Base-by-base conservation (phyloP, 2,797 vertebrate species). In the Paguma larvata region DNA sequence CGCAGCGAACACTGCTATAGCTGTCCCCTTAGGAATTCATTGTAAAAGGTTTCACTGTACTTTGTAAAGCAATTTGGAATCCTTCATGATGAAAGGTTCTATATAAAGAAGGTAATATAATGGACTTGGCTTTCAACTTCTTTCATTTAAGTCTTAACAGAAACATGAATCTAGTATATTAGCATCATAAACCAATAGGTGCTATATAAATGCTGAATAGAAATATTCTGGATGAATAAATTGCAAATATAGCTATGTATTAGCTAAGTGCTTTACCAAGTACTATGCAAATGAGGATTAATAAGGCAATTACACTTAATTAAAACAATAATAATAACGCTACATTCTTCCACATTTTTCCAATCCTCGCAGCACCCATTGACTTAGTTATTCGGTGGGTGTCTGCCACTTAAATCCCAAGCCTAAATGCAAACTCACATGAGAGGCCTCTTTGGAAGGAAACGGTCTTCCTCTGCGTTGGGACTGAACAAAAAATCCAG, bases 131-230 rank as follows among this genome's bases (percentile, higher is more conserved):
- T 98, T 97, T 97, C 98, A 95, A 92, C 94, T 97, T 97, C 92
- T 97, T 97, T 98, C 96, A 97, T 96, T 97, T 98, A 97, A 95
- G 91, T 87, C 67, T 95, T 96, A 97, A 92, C 94, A 97, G 98
- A 98, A 97, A 94, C 97, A 97, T 98, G 98, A 98, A 97, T 98
- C 97, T 98, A 98, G 94, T 98, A 97, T 97, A 98, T 97, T 97
- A 97, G 80, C 78, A 96, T 96, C 97, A 97, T 98, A 98, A 98
- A 98, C 97, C 97, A 98, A 93, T 97, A 96, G 97, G 93, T 97
- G 95, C 93, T 97, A 67, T 91, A 91, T 97, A 97, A 97, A 91
- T 95, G 98, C 97, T 97, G 97, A 96, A 95, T 73, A 97, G 95
- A 97, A 97, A 96, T 96, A 98, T 97, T 97, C 97, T 79, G 34